Percentiles rank a stretch among this genome's conserved stretches.
These are phyloP conservation scores for Keiferia lycopersicella DNA, from an alignment of 2,888 invertebrate genomes.

Conservation along the genomic window DNA sequence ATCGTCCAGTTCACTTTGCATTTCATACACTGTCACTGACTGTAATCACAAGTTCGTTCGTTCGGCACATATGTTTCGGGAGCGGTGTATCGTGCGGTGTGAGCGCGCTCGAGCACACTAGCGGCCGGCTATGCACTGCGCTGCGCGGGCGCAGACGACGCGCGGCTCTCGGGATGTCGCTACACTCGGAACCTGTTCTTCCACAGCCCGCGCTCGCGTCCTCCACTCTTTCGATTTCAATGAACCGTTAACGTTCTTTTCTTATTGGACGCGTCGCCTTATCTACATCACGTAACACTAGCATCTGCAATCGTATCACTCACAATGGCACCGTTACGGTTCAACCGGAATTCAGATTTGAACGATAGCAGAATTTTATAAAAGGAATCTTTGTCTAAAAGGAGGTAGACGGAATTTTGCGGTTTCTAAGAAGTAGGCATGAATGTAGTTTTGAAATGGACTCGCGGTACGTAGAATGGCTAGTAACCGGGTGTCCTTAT, in stretches of 20 bases:
- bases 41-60: conserved; percentile 41
- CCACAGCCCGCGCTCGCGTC: conserved; percentile 51
- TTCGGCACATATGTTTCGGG: conserved; percentile 26
- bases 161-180: conserved; percentile 67
- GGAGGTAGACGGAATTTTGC: conserved; percentile 1
- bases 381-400: neutral
- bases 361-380: conserved; percentile 28
- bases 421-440: conserved; percentile 20
- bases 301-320: conserved; percentile 41
- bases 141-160: conserved; percentile 47
- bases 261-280: conserved; percentile 60
- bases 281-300: conserved; percentile 64
- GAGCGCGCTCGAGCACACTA: conserved; percentile 63
- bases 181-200: conserved; percentile 59
- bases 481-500: conserved; percentile 59
- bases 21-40: conserved; percentile 60
- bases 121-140: conserved; percentile 73
- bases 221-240: conserved; percentile 74
- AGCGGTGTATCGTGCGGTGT: conserved; percentile 43
- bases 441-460: conserved; percentile 47
- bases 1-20: conserved; percentile 52
- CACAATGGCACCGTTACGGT: conserved; percentile 36
- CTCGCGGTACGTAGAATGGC: conserved; percentile 51
- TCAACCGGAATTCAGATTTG: conserved; percentile 42
- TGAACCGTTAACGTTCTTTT: conserved; percentile 78